These are phyloP conservation scores for Brachyhypopomus gauderio DNA, from an alignment of 2,113 vertebrate species.

Conservation along the genomic window DNA sequence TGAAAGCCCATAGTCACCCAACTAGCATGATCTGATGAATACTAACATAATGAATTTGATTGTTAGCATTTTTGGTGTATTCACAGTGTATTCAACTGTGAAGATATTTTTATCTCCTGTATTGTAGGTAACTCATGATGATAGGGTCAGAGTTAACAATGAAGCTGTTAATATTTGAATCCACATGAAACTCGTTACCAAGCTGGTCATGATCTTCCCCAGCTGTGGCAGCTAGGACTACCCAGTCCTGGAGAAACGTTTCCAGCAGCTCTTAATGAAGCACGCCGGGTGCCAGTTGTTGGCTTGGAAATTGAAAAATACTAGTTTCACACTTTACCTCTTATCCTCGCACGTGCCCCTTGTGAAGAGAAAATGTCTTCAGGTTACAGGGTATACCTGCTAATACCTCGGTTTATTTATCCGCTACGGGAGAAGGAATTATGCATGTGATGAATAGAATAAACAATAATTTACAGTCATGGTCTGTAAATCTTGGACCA, in stretches of 20 bases:
- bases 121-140: constrained; percentile 13
- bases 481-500: constrained; percentile 35
- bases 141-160: neutral
- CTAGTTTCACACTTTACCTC: neutral
- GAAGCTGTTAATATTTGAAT: constrained; percentile 15
- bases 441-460: constrained; percentile 11
- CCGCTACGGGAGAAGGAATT: constrained; percentile 1
- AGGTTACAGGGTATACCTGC: neutral
- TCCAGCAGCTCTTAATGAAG: neutral
- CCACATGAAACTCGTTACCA: neutral
- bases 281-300: neutral
- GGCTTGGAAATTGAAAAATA: constrained; percentile 16
- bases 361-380: neutral
- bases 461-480: constrained; percentile 39
- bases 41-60: neutral
- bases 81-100: neutral
- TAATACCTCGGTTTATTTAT: constrained; percentile 1
- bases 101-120: neutral
- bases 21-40: neutral
- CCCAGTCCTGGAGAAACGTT: neutral
- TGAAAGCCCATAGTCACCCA: neutral
- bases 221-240: no score
- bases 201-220: neutral
- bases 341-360: neutral
- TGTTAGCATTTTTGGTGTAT: no score